Conservation (phyloP, 2,113 vertebrate species). For the Xiphias gladius region DNA sequence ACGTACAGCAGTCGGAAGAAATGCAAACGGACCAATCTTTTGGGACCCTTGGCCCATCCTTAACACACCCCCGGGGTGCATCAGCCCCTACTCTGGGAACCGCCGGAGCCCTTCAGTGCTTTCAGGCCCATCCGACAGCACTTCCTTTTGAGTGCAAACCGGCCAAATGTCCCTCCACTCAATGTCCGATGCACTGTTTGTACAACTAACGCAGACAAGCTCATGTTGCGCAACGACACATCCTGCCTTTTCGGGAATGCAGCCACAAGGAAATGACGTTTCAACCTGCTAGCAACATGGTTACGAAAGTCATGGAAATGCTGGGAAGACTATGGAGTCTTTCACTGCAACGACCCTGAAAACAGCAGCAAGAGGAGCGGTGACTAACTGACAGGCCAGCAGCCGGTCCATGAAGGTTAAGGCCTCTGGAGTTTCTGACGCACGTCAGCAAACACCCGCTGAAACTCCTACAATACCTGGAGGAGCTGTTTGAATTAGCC, state of each 20-base stretch:
- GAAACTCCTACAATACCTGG: neutral
- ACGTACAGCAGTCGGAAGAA: no score
- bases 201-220: neutral
- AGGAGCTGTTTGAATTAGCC: neutral
- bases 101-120: neutral
- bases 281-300: neutral
- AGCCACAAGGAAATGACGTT: neutral
- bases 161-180: neutral
- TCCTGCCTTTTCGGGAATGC: neutral
- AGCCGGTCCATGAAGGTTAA: conserved; percentile 51
- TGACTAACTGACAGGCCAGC: neutral
- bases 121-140: no score
- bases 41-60: no score
- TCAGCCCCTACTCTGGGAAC: no score
- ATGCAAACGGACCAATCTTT: no score
- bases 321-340: neutral
- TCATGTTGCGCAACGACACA: neutral
- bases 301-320: neutral
- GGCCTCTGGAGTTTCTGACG: conserved; percentile 8
- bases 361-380: conserved; percentile 9
- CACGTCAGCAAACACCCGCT: neutral
- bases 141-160: neutral
- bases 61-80: no score
- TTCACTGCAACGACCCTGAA: neutral
- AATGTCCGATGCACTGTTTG: neutral